These are phyloP conservation scores for Glaucomys volans DNA, from an alignment of 2,113 vertebrate genomes.

Conservation along the genomic window DNA sequence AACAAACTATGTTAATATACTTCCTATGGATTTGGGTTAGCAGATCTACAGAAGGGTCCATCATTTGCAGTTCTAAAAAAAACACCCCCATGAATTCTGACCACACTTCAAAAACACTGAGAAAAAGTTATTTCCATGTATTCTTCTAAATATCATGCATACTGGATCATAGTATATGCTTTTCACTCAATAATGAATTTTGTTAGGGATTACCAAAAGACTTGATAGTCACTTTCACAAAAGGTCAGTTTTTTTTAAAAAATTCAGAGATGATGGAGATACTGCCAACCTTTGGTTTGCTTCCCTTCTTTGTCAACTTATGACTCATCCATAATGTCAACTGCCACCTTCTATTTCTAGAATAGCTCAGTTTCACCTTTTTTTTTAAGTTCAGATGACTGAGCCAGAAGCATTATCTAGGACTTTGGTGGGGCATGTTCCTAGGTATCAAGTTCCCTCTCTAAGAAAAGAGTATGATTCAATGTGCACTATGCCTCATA, in stretches of 20 bases:
- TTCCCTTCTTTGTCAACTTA: neutral
- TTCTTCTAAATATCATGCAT: neutral
- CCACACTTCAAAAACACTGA: neutral
- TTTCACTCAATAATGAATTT: neutral
- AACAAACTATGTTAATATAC: neutral
- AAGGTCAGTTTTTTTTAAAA: conserved; percentile 29
- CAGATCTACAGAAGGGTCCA: neutral
- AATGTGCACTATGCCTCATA: neutral
- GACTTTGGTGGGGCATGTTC: neutral
- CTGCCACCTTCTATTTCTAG: conserved; percentile 7
- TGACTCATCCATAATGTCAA: neutral
- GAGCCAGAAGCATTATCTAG: neutral
- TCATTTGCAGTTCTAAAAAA: neutral
- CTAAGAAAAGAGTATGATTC: neutral
- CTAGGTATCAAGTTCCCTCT: neutral
- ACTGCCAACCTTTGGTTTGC: neutral
- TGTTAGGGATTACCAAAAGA: neutral
- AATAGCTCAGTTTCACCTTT: neutral
- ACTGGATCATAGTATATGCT: neutral
- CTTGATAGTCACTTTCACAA: neutral
- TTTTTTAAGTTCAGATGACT: neutral
- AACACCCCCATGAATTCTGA: neutral
- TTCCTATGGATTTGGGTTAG: neutral
- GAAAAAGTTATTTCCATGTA: neutral
- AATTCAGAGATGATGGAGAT: neutral